Evolutionary conservation across 2,797 vertebrate genomes (phyloP), one percentile per base, ranked within the genome.

Genomic region (Brachymystax lenok): DNA sequence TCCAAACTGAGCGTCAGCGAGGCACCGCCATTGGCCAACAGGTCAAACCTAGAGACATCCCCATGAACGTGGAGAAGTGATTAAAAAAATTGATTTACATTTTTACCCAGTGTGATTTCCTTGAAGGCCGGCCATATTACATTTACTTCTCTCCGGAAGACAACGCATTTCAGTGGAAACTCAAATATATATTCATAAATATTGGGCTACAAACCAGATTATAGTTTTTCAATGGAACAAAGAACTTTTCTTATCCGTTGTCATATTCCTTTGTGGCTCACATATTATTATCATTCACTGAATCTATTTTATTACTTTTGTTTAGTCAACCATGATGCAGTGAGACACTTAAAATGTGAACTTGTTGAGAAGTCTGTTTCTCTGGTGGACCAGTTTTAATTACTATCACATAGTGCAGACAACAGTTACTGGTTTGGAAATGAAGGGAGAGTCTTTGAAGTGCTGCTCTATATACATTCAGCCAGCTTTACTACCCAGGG

Each of bases 11-110:
- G 90, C 0, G 97, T 99, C 76, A 99, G 79, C 12, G 97, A 98
- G 1, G 96, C 96, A 0, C 98, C 98, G 0, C 97, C 98, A 3
- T 99, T 99, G 0, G 96, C 97, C 89, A 99, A 88, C 82, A 99
- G 89, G 91, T 99, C 98, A 86, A 98, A 99, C 97, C 98, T 99
- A 83, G 75, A 59, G 16, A 77, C 21, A 75, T 30, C 0, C 2
- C 30, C 10, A 27, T 1, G 8, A 54, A 40, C 3, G 56, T 69
- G 8, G 59, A 63, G 56, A 21, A 59, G n/a, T 59, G 7, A 59
- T n/a, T 2, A 19, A 59, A 59, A n/a, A 8, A n/a, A n/a, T 59
- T 3, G 40, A 46, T 46, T 21, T 24, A 10, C 3, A 63, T 24
- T 63, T 24, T 24, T 63, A 63, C n/a, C 8, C 24, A 4, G 21